phyloP scores from a whole-genome alignment of 2,888 invertebrate species.

The Melanostoma scalare region DNA sequence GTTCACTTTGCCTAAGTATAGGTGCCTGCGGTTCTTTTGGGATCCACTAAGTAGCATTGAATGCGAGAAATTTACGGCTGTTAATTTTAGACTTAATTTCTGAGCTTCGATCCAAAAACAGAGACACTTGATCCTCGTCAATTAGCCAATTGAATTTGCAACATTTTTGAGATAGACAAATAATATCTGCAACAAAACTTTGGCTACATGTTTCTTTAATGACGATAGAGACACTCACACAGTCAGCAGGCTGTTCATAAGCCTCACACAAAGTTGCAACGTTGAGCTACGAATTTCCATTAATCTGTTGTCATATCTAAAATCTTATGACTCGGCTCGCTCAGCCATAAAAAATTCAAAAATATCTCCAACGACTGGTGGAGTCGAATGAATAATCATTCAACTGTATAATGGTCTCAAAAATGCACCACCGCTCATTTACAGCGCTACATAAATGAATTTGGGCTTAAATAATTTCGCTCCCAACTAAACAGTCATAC shows the following conservation, averaged over 20 bases:
- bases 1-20: too few relatives aligned
- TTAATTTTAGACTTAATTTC: too few relatives aligned
- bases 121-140: too few relatives aligned
- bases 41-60: too few relatives aligned
- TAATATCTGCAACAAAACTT: too few relatives aligned
- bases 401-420: constrained; percentile 23
- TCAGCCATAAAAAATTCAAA: constrained; percentile 5
- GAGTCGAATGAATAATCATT: constrained; percentile 9
- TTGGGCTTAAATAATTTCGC: constrained; percentile 6
- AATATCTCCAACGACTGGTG: constrained; percentile 15
- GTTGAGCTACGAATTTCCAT: neutral
- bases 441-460: constrained; percentile 17
- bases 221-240: neutral
- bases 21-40: too few relatives aligned
- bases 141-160: too few relatives aligned
- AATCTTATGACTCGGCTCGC: neutral
- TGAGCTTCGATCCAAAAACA: too few relatives aligned
- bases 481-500: neutral
- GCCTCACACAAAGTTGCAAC: neutral
- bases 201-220: too few relatives aligned
- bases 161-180: too few relatives aligned
- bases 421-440: constrained; percentile 17
- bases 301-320: neutral
- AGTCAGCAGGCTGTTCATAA: neutral
- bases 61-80: too few relatives aligned